Evolutionary conservation across 2,888 invertebrate species (phyloP).

Genomic region (Petrolisthes manimaculis): DNA sequence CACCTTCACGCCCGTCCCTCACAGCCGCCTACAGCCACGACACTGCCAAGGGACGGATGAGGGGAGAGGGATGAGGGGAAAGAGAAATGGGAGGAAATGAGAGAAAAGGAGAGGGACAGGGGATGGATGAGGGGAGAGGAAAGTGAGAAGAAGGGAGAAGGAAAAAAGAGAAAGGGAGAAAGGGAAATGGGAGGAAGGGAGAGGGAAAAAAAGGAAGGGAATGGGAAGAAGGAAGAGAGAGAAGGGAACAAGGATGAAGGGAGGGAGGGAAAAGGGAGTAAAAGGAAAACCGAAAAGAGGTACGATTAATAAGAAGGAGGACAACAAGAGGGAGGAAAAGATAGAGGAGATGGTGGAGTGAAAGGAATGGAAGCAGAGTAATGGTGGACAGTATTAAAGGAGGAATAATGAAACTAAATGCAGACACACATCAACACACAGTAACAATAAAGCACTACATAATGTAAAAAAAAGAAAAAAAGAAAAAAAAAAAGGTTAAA

Average conservation of each 20-base stretch:
- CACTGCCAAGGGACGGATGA: too few species aligned
- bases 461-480: too few species aligned
- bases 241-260: neutral
- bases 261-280: neutral
- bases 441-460: too few species aligned
- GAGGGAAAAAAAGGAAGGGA: neutral
- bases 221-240: neutral
- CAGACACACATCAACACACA: too few species aligned
- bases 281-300: neutral
- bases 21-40: neutral
- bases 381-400: too few species aligned
- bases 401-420: too few species aligned
- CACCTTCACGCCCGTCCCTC: neutral
- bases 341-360: too few species aligned
- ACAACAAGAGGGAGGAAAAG: too few species aligned
- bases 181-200: neutral
- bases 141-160: neutral
- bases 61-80: neutral
- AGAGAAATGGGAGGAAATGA: too few species aligned
- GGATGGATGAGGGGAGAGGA: neutral
- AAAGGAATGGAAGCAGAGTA: too few species aligned
- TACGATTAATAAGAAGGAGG: too few species aligned
- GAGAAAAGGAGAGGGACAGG: neutral
- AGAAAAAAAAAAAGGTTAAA: too few species aligned
- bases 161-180: neutral